Evolutionary conservation across 2,888 invertebrate species (phyloP).

Genomic region (Agonum fuliginosum): DNA sequence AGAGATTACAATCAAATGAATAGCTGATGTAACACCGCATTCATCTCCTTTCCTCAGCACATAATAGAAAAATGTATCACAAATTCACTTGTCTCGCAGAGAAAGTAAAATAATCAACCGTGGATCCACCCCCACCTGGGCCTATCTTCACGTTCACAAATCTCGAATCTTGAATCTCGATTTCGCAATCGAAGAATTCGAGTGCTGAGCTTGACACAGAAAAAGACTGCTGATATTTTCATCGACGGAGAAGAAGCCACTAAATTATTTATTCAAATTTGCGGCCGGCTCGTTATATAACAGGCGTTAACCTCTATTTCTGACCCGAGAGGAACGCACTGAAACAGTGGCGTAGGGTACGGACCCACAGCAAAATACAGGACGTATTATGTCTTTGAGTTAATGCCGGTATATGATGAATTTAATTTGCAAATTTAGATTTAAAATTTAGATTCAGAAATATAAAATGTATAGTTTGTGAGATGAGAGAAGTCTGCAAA

Average conservation of each 20-base stretch:
- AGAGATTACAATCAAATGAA: too few relatives aligned
- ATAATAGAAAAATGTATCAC: slow-evolving; percentile 28
- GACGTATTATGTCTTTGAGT: too few relatives aligned
- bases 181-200: slow-evolving; percentile 37
- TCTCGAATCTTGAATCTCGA: slow-evolving; percentile 3
- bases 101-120: slow-evolving; percentile 3
- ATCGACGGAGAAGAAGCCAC: slow-evolving; percentile 29
- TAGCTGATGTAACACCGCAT: not conserved
- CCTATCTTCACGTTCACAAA: not conserved
- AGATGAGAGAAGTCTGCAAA: too few relatives aligned
- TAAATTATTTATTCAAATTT: slow-evolving; percentile 45
- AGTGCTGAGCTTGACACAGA: slow-evolving; percentile 33
- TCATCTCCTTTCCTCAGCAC: not conserved
- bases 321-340: slow-evolving; percentile 19
- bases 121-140: not conserved
- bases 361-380: too few relatives aligned
- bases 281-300: slow-evolving; percentile 29
- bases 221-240: slow-evolving; percentile 37
- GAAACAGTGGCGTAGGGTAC: too few relatives aligned
- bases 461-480: too few relatives aligned
- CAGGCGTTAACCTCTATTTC: slow-evolving; percentile 33
- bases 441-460: too few relatives aligned
- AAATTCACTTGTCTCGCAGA: not conserved
- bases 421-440: too few relatives aligned
- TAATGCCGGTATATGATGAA: too few relatives aligned